A percentile compares a stretch with the other conserved stretches of the same genome.
Evolutionary conservation across 23 tunicate genomes (phyloP).

Genomic region (Phallusia fumigata): DNA sequence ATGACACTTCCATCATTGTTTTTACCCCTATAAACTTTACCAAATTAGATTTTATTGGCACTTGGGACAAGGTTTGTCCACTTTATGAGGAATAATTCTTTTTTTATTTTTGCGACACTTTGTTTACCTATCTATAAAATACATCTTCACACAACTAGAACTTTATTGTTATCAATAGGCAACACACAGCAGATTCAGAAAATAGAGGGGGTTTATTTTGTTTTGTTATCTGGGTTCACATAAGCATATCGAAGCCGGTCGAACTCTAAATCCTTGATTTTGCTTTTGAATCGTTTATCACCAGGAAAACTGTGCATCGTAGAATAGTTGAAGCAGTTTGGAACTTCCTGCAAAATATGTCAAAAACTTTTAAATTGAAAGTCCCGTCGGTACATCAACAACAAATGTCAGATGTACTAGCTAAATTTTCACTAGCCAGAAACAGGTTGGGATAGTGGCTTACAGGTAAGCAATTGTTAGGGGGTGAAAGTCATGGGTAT

Average conservation of each 20-base stretch:
- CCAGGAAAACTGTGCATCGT: not conserved
- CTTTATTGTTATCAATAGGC: not conserved
- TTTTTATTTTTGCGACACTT: not conserved
- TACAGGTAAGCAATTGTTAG: no score
- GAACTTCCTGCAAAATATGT: not conserved
- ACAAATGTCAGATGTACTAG: no score
- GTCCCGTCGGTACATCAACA: no score
- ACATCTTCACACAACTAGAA: not conserved
- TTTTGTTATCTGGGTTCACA: constrained; percentile 5
- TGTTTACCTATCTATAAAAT: not conserved
- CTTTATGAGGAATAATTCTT: not conserved
- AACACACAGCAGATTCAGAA: not conserved
- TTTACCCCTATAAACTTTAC: not conserved
- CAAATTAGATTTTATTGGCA: not conserved
- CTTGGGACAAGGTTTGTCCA: not conserved
- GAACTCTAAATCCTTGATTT: not conserved
- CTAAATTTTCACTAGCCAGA: no score
- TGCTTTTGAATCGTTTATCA: not conserved
- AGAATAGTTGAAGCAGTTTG: not conserved
- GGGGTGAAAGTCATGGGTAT: no score
- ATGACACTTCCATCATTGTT: constrained; percentile 2
- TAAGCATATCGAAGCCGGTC: not conserved
- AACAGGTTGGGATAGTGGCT: no score
- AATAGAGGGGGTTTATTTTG: not conserved
- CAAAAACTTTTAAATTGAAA: no score